A percentile compares a stretch with the other conserved stretches of the same genome.
These are phyloP conservation scores for Girardinichthys multiradiatus DNA, from an alignment of 2,113 vertebrate genomes.

Conservation along the genomic window DNA sequence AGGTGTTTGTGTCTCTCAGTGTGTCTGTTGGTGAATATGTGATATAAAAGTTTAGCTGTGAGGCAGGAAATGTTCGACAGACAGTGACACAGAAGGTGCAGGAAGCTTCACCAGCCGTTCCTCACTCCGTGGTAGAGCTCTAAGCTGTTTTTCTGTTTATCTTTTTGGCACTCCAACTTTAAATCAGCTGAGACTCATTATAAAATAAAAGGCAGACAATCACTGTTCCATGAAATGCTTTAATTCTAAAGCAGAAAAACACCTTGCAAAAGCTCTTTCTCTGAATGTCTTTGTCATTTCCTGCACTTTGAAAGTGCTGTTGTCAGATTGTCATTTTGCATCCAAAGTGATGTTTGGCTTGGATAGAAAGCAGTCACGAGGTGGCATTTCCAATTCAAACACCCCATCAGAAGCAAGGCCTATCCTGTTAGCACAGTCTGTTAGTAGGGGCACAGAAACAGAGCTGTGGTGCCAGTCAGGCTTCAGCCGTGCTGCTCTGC, in stretches of 20 bases:
- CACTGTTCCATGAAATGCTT: constrained; percentile 43
- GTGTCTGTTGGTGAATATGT: constrained; percentile 9
- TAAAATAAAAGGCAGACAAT: constrained; percentile 54
- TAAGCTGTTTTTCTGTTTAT: constrained; percentile 45
- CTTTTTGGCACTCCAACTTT: constrained; percentile 60
- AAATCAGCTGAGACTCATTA: constrained; percentile 76
- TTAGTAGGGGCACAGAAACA: constrained; percentile 60
- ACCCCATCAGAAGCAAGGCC: constrained; percentile 48
- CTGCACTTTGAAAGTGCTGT: constrained; percentile 32
- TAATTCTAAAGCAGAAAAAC: constrained; percentile 19
- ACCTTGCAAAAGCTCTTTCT: constrained; percentile 1
- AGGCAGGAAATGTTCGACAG: neutral
- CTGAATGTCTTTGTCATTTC: constrained; percentile 22
- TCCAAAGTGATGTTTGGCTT: constrained; percentile 62
- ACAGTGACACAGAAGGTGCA: constrained; percentile 37
- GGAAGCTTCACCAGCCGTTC: constrained; percentile 1
- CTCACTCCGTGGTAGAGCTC: neutral
- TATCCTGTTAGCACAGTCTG: constrained; percentile 74
- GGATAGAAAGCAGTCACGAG: constrained; percentile 32
- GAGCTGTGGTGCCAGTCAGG: constrained; percentile 55
- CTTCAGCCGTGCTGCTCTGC: constrained; percentile 55
- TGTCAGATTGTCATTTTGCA: constrained; percentile 42
- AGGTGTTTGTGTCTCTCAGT: constrained; percentile 37
- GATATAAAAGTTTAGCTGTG: constrained; percentile 14
- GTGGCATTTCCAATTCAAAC: constrained; percentile 75